Evolutionary conservation across 2,113 vertebrate genomes (phyloP).

Genomic region (Trematomus loennbergii): DNA sequence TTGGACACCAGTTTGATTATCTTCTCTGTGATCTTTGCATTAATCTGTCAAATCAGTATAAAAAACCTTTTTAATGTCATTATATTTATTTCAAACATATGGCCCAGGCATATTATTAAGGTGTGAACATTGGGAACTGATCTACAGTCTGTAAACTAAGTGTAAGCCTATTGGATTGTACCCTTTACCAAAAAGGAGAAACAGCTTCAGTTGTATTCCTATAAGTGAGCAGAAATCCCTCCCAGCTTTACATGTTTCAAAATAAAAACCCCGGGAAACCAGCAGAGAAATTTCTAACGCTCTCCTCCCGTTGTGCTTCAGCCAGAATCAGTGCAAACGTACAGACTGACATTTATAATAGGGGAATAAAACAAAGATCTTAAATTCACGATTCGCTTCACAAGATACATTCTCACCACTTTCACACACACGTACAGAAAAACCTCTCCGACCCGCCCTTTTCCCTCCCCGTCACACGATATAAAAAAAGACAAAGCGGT

Average conservation of each 20-base stretch:
- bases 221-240: neutral
- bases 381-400: slow-evolving; percentile 18
- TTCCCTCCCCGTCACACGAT: neutral
- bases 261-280: neutral
- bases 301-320: slow-evolving; percentile 41
- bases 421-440: slow-evolving; percentile 9
- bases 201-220: neutral
- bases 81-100: slow-evolving; percentile 15
- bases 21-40: neutral
- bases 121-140: neutral
- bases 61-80: neutral
- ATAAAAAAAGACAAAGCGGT: slow-evolving; percentile 33
- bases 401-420: slow-evolving; percentile 50
- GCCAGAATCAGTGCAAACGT: slow-evolving; percentile 68
- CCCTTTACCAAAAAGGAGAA: neutral
- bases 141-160: neutral
- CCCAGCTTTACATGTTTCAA: slow-evolving; percentile 10
- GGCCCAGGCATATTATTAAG: neutral
- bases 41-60: neutral
- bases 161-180: neutral
- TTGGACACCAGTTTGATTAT: neutral
- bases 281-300: slow-evolving; percentile 1
- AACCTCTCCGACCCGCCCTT: neutral
- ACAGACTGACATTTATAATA: slow-evolving; percentile 26
- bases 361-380: neutral